Evolutionary conservation across 2,797 vertebrate genomes (phyloP).

Genomic region (Gymnothorax reevesii): DNA sequence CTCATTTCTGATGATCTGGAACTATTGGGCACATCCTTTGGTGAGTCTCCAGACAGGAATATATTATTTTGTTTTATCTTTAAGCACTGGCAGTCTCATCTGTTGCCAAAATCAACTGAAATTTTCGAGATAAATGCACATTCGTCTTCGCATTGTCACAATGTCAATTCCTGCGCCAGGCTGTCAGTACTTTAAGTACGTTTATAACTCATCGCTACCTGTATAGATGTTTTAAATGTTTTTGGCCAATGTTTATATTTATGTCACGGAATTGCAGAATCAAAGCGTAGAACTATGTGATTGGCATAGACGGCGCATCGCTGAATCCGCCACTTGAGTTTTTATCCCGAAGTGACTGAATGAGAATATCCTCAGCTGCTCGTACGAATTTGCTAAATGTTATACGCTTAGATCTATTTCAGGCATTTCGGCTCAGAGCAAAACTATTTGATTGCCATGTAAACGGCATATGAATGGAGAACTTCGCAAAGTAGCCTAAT

Average conservation of each 20-base stretch:
- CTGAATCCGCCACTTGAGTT: no score
- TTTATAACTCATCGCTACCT: background rate
- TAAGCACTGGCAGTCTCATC: background rate
- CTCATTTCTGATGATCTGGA: background rate
- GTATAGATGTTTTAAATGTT: background rate
- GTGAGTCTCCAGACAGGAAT: background rate
- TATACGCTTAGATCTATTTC: no score
- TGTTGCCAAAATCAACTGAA: background rate
- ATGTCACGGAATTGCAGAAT: no score
- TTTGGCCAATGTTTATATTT: no score
- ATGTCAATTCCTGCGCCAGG: background rate
- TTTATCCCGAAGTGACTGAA: no score
- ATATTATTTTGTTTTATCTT: background rate
- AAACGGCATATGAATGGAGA: background rate
- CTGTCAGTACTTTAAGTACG: background rate
- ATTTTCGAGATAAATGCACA: background rate
- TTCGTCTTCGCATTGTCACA: background rate
- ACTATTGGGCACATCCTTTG: background rate
- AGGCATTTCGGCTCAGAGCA: background rate
- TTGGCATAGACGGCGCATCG: no score
- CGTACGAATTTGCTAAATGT: no score
- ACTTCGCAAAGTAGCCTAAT: background rate
- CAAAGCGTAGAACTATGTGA: no score
- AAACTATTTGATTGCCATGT: background rate
- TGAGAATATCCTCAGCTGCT: no score